Base-by-base conservation (phyloP, 1,140 invertebrate genomes). In the Pentalonia nigronervosa region DNA sequence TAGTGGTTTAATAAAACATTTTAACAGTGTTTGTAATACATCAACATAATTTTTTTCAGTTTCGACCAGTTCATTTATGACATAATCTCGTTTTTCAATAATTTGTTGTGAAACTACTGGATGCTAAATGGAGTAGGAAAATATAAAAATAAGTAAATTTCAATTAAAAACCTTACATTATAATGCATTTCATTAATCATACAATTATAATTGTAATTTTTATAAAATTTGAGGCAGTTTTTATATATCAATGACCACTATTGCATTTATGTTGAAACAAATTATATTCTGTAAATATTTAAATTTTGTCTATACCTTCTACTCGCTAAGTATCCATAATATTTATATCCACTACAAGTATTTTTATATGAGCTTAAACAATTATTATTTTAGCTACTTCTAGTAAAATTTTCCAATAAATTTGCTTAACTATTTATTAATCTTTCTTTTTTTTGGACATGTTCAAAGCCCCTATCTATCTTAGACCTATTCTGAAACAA, bases 21-120 rank as follows among this genome's bases (percentile, higher is more conserved):
- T 96, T 92, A 97, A 97, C 81, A 99, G 96, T 96, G 98, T 99
- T 94, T 97, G 97, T 34, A 99, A 96, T 67, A 99, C 99, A 94
- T 99, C 98, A 36, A 99, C 97, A 95, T 99, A 99, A 95, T 99
- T 99, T 94, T 97, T 97, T 95, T 99, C 99, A 0, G 99, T 99
- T 95, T 99, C 98, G 25, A 99, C 96, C 9, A 99, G 96, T 95
- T 99, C 99, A 94, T 98, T 97, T 94, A 99, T 98, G 90, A 99
- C 99, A 95, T 99, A 99, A 95, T 99, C 99, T 93, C 98, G 96
- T 95, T 99, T 99, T 95, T 98, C 98, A 91, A 95, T 94, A 84
- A 94, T 95, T 48, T 94, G 94, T 90, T 60, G 94, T 53, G 94
- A 96, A 84, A 96, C 95, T 50, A 94, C 88, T 93, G 96, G 95